Evolutionary conservation across 1,140 invertebrate species (phyloP), one percentile per base, ranked within the genome.

Genomic region (Nixonia krombeini): DNA sequence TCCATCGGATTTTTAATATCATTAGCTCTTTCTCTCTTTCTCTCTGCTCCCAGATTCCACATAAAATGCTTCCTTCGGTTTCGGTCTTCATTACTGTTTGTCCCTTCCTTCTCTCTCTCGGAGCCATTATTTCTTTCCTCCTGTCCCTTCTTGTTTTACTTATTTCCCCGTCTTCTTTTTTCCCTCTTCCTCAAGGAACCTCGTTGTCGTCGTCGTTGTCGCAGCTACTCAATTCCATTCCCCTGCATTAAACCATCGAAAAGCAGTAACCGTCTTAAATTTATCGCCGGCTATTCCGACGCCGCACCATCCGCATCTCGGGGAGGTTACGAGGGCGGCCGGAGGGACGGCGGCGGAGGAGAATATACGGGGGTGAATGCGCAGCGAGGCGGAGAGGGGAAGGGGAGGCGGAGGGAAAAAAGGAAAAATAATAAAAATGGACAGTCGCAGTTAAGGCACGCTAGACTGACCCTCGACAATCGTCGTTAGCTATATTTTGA

Each of bases 401-500:
- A 28, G 28, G 16, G 42, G 29, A 25, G 16, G 42, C 12, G 37
- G 33, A 28, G 2, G 17, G 25, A 49, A 65, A 70, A 59, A 64
- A 61, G 70, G 51, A 68, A 72, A 75, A 76, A 82, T 80, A 82
- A 82, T 79, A 80, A 81, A 81, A 82, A 80, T 71, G 74, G 77
- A 79, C 79, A 83, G 70, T 80, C 64, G 75, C 75, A 75, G 75
- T 83, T 81, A 80, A 74, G 45, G 66, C 73, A 82, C 74, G 80
- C 63, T 81, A 83, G 81, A 82, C 75, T 80, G 78, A 81, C 78
- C 79, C 76, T 79, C 75, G 71, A 83, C 80, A 82, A 82, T 82
- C 73, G 80, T 78, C 74, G 73, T 77, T 73, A 76, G 72, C 74
- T 80, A 79, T 75, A 80, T 75, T 79, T 79, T 73, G 68, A 75